phyloP scores from a whole-genome alignment of 2,888 invertebrate genomes.

The Bhutanitis thaidina region DNA sequence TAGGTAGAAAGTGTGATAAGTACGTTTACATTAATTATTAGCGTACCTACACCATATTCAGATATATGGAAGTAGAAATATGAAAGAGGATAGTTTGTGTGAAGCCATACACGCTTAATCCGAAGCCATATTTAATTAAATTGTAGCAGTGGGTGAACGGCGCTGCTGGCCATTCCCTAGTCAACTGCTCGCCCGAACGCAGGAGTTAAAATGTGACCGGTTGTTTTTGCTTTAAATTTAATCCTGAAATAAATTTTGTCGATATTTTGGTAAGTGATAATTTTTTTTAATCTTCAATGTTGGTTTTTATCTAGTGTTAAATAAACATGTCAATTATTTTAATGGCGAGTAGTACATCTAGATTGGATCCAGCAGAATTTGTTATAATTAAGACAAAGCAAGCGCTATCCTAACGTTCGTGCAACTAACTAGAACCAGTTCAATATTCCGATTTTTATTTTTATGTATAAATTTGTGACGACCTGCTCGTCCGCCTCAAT shows the following conservation, averaged over 20 bases:
- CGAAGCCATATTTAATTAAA: constrained; percentile 79
- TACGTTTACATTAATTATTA: constrained; percentile 9
- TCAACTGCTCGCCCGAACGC: constrained; percentile 45
- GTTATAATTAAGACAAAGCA: no score
- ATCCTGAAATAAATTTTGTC: constrained; percentile 23
- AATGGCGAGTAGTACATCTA: not conserved
- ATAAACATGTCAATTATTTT: not conserved
- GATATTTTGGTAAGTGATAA: constrained; percentile 16
- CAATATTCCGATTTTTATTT: not conserved
- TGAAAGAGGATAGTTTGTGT: constrained; percentile 70
- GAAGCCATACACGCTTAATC: constrained; percentile 74
- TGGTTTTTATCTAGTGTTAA: no score
- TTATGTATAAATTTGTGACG: constrained; percentile 6
- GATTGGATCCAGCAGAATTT: no score
- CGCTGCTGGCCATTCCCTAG: constrained; percentile 55
- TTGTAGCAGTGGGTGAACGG: constrained; percentile 60
- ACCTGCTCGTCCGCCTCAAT: constrained; percentile 27
- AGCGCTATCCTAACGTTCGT: no score
- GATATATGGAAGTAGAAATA: constrained; percentile 44
- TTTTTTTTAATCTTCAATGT: not conserved
- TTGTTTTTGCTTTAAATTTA: constrained; percentile 23
- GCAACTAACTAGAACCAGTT: no score
- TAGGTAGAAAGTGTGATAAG: constrained; percentile 27
- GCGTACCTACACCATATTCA: constrained; percentile 18
- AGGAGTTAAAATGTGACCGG: constrained; percentile 35